Base-by-base conservation (phyloP, 2,888 invertebrate species). In the Peribatodes rhomboidaria region DNA sequence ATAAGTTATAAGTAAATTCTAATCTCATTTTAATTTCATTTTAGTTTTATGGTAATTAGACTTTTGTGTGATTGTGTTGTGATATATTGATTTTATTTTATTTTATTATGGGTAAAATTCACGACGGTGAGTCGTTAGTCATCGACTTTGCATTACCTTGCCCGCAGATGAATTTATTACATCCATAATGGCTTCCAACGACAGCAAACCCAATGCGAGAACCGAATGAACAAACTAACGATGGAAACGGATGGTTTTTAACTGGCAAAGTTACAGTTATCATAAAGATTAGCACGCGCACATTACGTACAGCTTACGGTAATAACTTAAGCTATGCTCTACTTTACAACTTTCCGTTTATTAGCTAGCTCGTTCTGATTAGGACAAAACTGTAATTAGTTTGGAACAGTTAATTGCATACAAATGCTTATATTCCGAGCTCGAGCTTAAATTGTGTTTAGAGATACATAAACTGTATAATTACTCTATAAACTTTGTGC, bases 301-400 rank as follows among this genome's bases (percentile, higher is more conserved):
- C 42, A 46, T 27, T 49, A 52, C 31, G 27, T 46, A 39, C 54
- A 35, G 58, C 59, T 59, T 59, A 49, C n/a, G 18, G 27, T 42
- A 16, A 55, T 56, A 60, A 60, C 39, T 27, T 56, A 27, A 59
- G 9, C 13, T 54, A 41, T 58, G 58, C 54, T 64, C 42, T 16
- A n/a, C 50, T 59, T 65, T 60, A 60, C 56, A 56, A 56, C 56
- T 56, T 65, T 65, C 52, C 52, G 56, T 65, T 55, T 65, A 65
- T 56, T 64, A 59, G 35, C 65, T 14, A 65, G 56, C 56, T 60
- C 50, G 42, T 65, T 56, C 56, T 60, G 60, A 65, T 65, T 65
- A 65, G 64, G 35, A 50, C 56, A 37, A 50, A 65, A 50, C 56
- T 55, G 52, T 65, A 60, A 65, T 65, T 65, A 65, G 60, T 60